Conservation (phyloP, 2,113 vertebrate genomes). For the Sakesphorus luctuosus region DNA sequence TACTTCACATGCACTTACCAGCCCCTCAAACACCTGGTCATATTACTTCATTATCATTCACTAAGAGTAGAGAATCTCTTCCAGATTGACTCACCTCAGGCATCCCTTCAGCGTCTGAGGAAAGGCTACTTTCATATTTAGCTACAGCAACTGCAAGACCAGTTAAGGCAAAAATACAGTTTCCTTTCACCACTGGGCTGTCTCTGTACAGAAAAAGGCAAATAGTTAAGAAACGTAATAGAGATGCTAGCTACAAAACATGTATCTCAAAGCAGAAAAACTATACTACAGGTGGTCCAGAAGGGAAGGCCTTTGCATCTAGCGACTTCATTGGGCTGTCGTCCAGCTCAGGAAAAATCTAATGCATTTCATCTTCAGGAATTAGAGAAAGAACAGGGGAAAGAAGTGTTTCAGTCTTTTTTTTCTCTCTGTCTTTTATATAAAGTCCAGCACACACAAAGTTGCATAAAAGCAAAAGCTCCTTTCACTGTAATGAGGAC, state of each 20-base stretch:
- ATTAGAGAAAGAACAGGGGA: not conserved
- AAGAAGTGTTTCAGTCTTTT: not conserved
- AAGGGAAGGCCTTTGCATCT: not conserved
- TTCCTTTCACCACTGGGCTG: constrained; percentile 94
- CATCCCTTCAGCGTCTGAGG: constrained; percentile 76
- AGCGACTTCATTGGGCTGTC: not conserved
- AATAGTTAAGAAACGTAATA: not conserved
- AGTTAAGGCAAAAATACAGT: constrained; percentile 90
- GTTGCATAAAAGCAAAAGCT: not conserved
- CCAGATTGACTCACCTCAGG: constrained; percentile 78
- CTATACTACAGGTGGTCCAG: not conserved
- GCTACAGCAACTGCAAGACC: constrained; percentile 86
- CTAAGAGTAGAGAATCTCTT: not conserved
- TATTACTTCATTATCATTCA: not conserved
- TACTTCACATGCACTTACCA: not conserved
- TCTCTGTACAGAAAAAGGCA: constrained; percentile 79
- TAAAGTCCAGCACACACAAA: not conserved
- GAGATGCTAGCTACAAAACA: not conserved
- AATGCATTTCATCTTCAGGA: not conserved
- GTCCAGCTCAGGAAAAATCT: not conserved
- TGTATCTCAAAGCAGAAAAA: not conserved
- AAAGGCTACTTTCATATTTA: constrained; percentile 88
- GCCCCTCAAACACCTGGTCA: not conserved
- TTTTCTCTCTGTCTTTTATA: not conserved
- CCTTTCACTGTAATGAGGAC: not conserved